Base-by-base conservation (phyloP, 1,140 invertebrate genomes). In the Leptestheria dahalacensis region DNA sequence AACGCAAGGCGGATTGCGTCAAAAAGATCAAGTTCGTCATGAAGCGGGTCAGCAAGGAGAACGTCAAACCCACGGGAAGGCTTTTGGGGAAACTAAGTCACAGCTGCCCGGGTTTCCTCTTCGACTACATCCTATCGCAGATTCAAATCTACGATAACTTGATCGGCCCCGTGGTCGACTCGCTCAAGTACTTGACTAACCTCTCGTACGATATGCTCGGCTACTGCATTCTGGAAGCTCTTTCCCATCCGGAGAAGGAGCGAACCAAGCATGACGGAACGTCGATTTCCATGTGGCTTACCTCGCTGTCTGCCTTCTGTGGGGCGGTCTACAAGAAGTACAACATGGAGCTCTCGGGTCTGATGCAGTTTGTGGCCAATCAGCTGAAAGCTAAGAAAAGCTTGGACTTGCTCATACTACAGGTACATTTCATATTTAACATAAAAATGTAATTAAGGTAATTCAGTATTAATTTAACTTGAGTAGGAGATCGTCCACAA, bases 91-190 rank as follows among this genome's bases (percentile, higher is more conserved):
- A 99, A 77, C 76, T 98, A 18, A 94, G 91, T 28, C 95, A 99
- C 70, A 92, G 87, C 57, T 89, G 92, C 51, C 96, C 97, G 0
- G 88, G 88, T 23, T 85, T 94, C 65, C 74, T 99, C 0, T 97
- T 99, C 69, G 92, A 98, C 74, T 98, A 98, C 75, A 77, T 92
- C 28, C 71, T 92, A 25, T 74, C 84, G 59, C 91, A 98, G 78
- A 95, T 99, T 64, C 94, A 98, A 76, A 81, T 91, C 18, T 98
- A 95, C 75, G 94, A 98, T 74, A 99, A 99, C 74, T 79, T 99
- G 49, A 99, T 84, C 61, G 72, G 83, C 26, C 95, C 95, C 12
- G 94, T 99, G 11, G 95, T 99, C 29, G 97, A 99, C 71, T 93
- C 94, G 0, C 78, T 99, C 41, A 97, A 97, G 74, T 99, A 93